Evolutionary conservation across 2,113 vertebrate species (phyloP).

Genomic region (Stegostoma tigrinum): DNA sequence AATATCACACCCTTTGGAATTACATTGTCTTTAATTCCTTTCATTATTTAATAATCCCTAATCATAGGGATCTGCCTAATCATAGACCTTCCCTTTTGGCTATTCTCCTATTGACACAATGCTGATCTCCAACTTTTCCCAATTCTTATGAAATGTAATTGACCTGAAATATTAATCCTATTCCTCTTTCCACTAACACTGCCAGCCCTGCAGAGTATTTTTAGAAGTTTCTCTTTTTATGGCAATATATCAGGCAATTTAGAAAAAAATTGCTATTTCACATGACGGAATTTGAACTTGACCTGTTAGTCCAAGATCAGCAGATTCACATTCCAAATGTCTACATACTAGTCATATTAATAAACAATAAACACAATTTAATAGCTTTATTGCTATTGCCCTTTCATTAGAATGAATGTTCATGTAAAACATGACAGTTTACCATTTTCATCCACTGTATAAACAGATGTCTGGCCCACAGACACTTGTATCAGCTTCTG

Average conservation of each 20-base stretch:
- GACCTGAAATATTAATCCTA: not conserved
- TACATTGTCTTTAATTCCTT: not conserved
- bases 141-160: not conserved
- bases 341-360: not conserved
- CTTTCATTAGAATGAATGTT: not conserved
- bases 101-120: not conserved
- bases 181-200: not conserved
- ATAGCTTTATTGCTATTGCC: not conserved
- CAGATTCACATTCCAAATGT: not conserved
- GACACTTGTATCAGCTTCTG: slow-evolving; percentile 89
- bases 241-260: not conserved
- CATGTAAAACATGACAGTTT: slow-evolving; percentile 42
- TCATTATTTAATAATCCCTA: not conserved
- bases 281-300: not conserved
- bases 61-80: not conserved
- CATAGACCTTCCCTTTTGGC: not conserved
- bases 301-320: not conserved
- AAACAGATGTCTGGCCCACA: slow-evolving; percentile 80
- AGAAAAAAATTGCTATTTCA: not conserved
- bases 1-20: not conserved
- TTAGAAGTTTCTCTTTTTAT: not conserved
- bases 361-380: not conserved
- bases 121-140: not conserved
- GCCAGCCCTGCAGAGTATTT: not conserved
- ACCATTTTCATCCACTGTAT: slow-evolving; percentile 82